Conservation (phyloP, 2,888 invertebrate genomes). For the Oxyteleia sp. region DNA sequence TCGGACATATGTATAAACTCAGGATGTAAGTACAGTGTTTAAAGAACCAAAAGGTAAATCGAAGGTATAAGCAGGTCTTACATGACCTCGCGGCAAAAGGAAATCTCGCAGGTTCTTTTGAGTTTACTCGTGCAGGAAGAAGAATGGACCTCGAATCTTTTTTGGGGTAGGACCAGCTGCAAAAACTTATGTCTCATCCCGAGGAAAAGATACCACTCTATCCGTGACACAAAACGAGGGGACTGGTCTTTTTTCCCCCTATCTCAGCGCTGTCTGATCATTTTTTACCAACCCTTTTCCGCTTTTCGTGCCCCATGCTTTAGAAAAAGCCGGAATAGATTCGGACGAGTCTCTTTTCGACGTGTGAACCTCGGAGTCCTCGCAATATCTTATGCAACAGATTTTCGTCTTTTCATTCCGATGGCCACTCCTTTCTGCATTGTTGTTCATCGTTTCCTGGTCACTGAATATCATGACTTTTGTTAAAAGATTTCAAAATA, state of each 20-base stretch:
- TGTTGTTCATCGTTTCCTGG: slow-evolving; percentile 62
- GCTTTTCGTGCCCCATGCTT: slow-evolving; percentile 76
- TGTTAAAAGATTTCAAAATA: slow-evolving; percentile 29
- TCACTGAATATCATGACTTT: slow-evolving; percentile 62
- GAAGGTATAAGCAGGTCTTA: slow-evolving; percentile 62
- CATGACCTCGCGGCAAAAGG: slow-evolving; percentile 59
- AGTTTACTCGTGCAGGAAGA: slow-evolving; percentile 86
- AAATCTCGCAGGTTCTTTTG: slow-evolving; percentile 85
- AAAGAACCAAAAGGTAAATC: slow-evolving; percentile 69
- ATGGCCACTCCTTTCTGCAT: slow-evolving; percentile 58
- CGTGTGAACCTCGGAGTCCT: slow-evolving; percentile 71
- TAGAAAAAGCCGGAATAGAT: slow-evolving; percentile 62
- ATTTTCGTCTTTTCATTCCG: slow-evolving; percentile 51
- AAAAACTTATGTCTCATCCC: slow-evolving; percentile 83
- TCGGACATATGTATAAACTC: slow-evolving; percentile 56
- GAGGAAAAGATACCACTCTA: slow-evolving; percentile 83
- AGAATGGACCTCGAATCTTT: slow-evolving; percentile 80
- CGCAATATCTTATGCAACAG: slow-evolving; percentile 59
- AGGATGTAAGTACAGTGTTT: slow-evolving; percentile 68
- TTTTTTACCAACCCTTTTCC: slow-evolving; percentile 87
- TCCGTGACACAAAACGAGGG: slow-evolving; percentile 70
- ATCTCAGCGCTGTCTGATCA: slow-evolving; percentile 86
- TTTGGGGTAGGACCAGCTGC: slow-evolving; percentile 85
- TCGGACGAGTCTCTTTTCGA: slow-evolving; percentile 64
- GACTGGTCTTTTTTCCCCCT: slow-evolving; percentile 83